Base-by-base conservation (phyloP, 2,113 vertebrate genomes). In the Helogale parvula region DNA sequence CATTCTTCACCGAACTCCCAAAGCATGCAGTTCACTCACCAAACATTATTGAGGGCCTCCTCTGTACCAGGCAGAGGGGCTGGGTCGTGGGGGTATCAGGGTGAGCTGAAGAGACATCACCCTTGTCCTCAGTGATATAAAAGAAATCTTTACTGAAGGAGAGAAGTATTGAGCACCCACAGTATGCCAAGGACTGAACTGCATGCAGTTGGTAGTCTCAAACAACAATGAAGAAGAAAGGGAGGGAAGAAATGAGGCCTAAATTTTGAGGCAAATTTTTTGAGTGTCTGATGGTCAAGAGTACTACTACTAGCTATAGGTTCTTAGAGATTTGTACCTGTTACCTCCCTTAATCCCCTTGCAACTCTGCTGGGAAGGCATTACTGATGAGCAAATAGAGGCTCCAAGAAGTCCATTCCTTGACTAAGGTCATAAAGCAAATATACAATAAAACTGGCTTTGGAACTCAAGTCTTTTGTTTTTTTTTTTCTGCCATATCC, bases 221-320 rank as follows among this genome's bases (percentile, higher is more conserved):
- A 93, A 88, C 31, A 80, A 93, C 52, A 66, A 38, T 21, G 17
- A 96, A 93, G 57, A 77, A 86, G 33, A 65, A 77, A 86, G 33
- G 35, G 41, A 77, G 25, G 19, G 52, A 33, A 27, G 19, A 54
- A 57, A 80, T 47, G 52, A 72, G 10, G 9, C 10, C 19, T 38
- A 13, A 65, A 66, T 68, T 76, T 17, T 33, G 9, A 47, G 71
- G 47, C 47, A n/a, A 71, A 29, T 29, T 80, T 47, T 76, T 81
- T 66, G 71, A 76, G 57, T 60, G n/a, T 60, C 41, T 69, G 35
- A 68, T 45, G 66, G 25, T 19, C 47, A 82, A 74, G 66, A 76
- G 21, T 50, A 3, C 50, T 31, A 19, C 35, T 41, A 23, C 15
- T n/a, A 54, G 57, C 12, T 71, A 4, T 21, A 68, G 35, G 21